Base-by-base conservation (phyloP, 1,140 invertebrate genomes). In the Triops cancriformis region DNA sequence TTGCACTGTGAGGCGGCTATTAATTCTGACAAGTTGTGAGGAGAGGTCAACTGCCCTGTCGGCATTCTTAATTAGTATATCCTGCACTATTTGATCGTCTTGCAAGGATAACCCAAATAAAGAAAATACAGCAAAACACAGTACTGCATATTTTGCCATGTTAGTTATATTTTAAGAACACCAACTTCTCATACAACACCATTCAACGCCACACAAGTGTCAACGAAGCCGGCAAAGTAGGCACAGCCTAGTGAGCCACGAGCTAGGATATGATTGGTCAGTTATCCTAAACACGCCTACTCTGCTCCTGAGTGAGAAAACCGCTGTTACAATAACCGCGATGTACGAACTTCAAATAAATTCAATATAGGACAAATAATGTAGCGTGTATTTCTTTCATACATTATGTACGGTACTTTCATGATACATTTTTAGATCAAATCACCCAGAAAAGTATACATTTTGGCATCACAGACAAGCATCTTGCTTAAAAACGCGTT, bases 11-110 rank as follows among this genome's bases (percentile, higher is more conserved):
- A 97, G 86, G 84, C 92, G 92, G 5, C 89, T 87, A 14, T 87
- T 87, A 28, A 95, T 90, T 86, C 95, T 96, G 0, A 94, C 93
- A 43, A 98, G 85, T 86, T 98, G 96, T 14, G 93, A 91, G 3
- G 92, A 89, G 75, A 97, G 85, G 86, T 98, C 95, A 77, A 98
- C 89, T 41, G 89, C 89, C 82, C 94, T 87, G 74, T 96, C 94
- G 14, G 94, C 91, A 87, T 93, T 94, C 82, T 90, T 91, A 77
- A 74, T 73, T 18, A 78, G 31, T 14, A 78, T 26, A 78, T 78
- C 73, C 18, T 0, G 51, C 6, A n/a, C 51, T 6, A 64, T 64
- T 23, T 64, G 6, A 64, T 64, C 51, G 14, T 18, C 14, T 18
- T 64, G 14, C 23, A 64, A 18, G 51, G 51, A 64, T 6, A 64